phyloP scores from a whole-genome alignment of 2,797 vertebrate species.

The Acestrorhynchus altus region DNA sequence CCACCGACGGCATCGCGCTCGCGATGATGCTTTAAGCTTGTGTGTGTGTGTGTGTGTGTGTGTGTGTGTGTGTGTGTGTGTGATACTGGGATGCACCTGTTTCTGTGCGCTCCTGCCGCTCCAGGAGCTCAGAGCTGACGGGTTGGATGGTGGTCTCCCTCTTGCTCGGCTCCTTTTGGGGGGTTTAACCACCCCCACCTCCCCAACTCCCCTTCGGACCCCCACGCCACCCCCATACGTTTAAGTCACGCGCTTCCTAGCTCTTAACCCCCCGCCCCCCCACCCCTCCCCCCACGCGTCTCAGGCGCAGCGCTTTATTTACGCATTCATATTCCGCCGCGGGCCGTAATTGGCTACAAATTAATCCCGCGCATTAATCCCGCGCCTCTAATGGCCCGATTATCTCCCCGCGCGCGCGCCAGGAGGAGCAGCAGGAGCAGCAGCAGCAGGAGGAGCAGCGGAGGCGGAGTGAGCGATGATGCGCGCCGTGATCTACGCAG shows the following conservation, averaged over 20 bases:
- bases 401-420: slow-evolving; percentile 74
- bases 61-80: background rate
- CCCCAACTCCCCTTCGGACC: slow-evolving; percentile 62
- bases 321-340: slow-evolving; percentile 82
- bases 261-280: slow-evolving; percentile 44
- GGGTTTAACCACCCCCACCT: slow-evolving; percentile 60
- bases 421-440: slow-evolving; percentile 60
- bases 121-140: slow-evolving; percentile 25
- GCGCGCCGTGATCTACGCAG: slow-evolving; percentile 74
- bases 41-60: background rate
- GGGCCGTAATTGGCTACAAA: slow-evolving; percentile 89
- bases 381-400: slow-evolving; percentile 83
- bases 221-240: slow-evolving; percentile 48
- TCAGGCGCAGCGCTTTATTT: slow-evolving; percentile 73
- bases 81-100: slow-evolving; percentile 13
- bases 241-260: slow-evolving; percentile 49
- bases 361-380: slow-evolving; percentile 89
- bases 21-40: background rate
- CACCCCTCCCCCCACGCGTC: slow-evolving; percentile 44
- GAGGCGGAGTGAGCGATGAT: slow-evolving; percentile 63
- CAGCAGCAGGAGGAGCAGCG: slow-evolving; percentile 60
- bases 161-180: slow-evolving; percentile 64
- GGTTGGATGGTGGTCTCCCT: slow-evolving; percentile 58
- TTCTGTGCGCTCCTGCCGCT: slow-evolving; percentile 58
- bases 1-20: background rate